Conservation (phyloP, 2,888 invertebrate genomes). For the Ariolimax columbianus region DNA sequence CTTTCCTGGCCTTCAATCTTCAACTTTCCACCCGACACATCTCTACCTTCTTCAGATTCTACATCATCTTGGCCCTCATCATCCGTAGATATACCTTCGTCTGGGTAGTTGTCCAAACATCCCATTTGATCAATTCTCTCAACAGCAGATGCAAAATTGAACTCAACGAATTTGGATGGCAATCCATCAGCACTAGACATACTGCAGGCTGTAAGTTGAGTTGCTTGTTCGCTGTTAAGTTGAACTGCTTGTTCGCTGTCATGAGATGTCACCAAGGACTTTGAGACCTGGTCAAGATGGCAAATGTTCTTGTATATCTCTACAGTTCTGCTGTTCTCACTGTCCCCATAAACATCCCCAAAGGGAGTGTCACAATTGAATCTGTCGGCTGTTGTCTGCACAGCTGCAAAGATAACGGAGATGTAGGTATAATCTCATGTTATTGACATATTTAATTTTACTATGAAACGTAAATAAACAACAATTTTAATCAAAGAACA, state of each 20-base stretch:
- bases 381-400: neutral
- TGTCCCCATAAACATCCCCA: neutral
- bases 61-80: neutral
- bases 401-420: neutral
- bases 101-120: slow-evolving; percentile 13
- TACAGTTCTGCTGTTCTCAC: slow-evolving; percentile 1
- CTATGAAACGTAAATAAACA: too few species aligned
- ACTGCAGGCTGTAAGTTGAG: too few species aligned
- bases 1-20: neutral
- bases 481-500: too few species aligned
- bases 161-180: neutral
- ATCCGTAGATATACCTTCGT: neutral
- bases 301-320: neutral
- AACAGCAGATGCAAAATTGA: slow-evolving; percentile 31
- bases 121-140: slow-evolving; percentile 35
- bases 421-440: too few species aligned
- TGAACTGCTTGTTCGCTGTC: neutral
- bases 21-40: neutral
- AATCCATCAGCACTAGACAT: neutral
- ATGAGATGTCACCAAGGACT: neutral
- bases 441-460: too few species aligned
- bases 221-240: too few species aligned
- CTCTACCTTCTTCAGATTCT: neutral
- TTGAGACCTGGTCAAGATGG: neutral
- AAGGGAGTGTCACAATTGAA: neutral